phyloP scores from a whole-genome alignment of 2,797 vertebrate genomes.

The Tenualosa thibaudeaui region DNA sequence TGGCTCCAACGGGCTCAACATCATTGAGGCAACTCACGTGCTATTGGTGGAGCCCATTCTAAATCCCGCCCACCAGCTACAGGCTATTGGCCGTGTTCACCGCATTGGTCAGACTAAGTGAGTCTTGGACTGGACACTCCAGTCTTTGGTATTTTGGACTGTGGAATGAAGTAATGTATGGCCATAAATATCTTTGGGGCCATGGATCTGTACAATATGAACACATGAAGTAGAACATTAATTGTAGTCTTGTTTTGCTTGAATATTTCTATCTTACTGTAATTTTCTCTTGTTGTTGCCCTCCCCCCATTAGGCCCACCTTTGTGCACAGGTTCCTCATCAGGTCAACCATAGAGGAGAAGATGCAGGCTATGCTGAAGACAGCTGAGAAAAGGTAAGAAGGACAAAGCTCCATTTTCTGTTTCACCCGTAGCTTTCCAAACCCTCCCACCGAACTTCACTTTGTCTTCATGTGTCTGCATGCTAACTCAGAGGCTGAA shows the following conservation, averaged over 20 bases:
- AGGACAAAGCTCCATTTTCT: not conserved
- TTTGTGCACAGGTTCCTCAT: constrained; percentile 97
- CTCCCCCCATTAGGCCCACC: constrained; percentile 77
- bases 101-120: constrained; percentile 97
- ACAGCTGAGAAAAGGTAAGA: constrained; percentile 89
- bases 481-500: not conserved
- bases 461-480: not conserved
- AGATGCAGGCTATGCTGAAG: constrained; percentile 97
- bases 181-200: not conserved
- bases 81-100: constrained; percentile 97
- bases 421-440: not conserved
- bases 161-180: not conserved
- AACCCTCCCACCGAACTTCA: no score
- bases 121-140: constrained; percentile 50
- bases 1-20: constrained; percentile 96
- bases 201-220: no score
- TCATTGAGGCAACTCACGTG: constrained; percentile 97
- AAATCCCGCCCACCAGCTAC: constrained; percentile 95
- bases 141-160: not conserved
- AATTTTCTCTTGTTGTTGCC: not conserved
- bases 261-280: not conserved
- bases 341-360: constrained; percentile 97
- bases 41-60: constrained; percentile 95
- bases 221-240: not conserved
- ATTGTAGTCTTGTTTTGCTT: not conserved